Evolutionary conservation across 2,797 vertebrate species (phyloP), one percentile per base, ranked within the genome.

Genomic region (Paedocypris micromegethes): DNA sequence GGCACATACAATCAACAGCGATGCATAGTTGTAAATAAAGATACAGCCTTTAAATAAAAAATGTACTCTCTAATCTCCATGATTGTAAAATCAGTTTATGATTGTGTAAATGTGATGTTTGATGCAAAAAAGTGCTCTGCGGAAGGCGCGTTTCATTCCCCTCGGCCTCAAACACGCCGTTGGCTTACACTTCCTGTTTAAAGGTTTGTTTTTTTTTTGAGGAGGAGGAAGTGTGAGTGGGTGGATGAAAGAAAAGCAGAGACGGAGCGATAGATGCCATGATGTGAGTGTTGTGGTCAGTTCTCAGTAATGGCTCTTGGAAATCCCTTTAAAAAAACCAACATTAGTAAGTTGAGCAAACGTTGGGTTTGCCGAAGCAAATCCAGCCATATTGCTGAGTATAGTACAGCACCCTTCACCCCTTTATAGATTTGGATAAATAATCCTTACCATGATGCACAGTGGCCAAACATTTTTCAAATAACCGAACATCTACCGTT

Each of bases 151-250:
- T 50, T n/a, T 57, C 63, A 63, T 72, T 81, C 69, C 75, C 73
- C 60, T 57, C 77, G 74, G 75, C 80, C 78, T 48, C 66, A 63
- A 77, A 64, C 58, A 47, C 63, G 56, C 45, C 61, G 75, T 51
- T 65, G 50, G 56, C 73, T 54, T 56, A 54, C 61, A 67, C 47
- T 75, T 79, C 75, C 77, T 80, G 70, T 79, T 76, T 67, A 73
- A 64, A 63, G 66, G 23, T 23, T 23, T n/a, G 71, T 59, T 56
- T 65, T 62, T 45, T 44, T 42, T 37, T 37, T 46, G 62, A 64
- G 6, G 42, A 23, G 48, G 61, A 61, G 71, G 77, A 82, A 76
- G 72, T 66, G 51, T 50, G 59, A 66, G 37, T 60, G 49, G 62
- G 70, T 23, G 56, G 9, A 65, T 41, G 45, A 68, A 5, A 61